Conservation (phyloP, 1,140 invertebrate species). For the Heliconius hermathena region DNA sequence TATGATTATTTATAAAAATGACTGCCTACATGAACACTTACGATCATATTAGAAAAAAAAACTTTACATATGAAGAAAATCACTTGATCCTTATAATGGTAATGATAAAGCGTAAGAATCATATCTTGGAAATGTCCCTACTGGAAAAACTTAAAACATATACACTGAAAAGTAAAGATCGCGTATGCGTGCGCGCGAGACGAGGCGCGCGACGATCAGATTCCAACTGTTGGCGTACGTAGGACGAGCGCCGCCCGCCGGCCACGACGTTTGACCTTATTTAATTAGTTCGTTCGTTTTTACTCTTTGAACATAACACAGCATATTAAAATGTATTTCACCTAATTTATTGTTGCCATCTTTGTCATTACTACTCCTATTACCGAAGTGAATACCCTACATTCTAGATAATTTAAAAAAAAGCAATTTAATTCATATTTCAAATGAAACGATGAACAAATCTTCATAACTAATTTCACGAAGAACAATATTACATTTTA, state of each 20-base stretch:
- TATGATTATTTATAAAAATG: not conserved
- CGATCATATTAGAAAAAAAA: not conserved
- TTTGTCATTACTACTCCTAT: conserved; percentile 49
- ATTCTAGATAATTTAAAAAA: not conserved
- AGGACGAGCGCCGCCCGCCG: conserved; percentile 59
- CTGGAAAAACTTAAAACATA: not conserved
- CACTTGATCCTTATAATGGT: not conserved
- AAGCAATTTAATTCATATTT: not conserved
- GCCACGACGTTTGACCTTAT: conserved; percentile 78
- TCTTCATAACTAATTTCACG: not conserved
- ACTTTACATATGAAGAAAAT: not conserved
- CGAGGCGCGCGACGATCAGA: conserved; percentile 51
- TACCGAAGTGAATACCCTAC: not conserved
- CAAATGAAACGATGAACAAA: not conserved
- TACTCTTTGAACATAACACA: conserved; percentile 75
- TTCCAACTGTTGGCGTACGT: conserved; percentile 61
- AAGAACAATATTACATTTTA: conserved; percentile 27
- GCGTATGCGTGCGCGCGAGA: conserved; percentile 41
- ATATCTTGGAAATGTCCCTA: not conserved
- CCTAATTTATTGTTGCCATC: conserved; percentile 75
- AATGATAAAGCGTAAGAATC: not conserved
- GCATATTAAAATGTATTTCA: conserved; percentile 75
- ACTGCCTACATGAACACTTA: not conserved
- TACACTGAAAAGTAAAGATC: conserved; percentile 17
- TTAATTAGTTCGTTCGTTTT: conserved; percentile 81